phyloP scores from a whole-genome alignment of 2,888 invertebrate species.

The Pardosa pseudoannulata region DNA sequence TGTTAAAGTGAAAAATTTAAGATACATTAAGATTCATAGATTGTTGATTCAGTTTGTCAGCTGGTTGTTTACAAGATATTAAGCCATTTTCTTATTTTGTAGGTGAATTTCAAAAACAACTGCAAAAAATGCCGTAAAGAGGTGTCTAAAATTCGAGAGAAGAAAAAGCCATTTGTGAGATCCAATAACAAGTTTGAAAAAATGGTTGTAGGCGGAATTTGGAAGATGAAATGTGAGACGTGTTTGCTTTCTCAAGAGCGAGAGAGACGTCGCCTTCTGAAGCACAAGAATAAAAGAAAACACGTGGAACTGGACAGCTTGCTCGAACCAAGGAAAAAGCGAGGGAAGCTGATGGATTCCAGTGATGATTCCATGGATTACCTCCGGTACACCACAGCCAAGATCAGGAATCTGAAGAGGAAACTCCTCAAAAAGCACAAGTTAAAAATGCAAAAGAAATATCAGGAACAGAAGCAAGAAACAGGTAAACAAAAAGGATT shows the following conservation, averaged over 20 bases:
- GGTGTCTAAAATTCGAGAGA: constrained; percentile 49
- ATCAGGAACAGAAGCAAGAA: constrained; percentile 62
- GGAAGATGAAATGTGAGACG: constrained; percentile 62
- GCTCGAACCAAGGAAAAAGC: constrained; percentile 58
- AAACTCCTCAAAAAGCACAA: constrained; percentile 65
- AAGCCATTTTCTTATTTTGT: no score
- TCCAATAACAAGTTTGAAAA: constrained; percentile 61
- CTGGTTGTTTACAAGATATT: no score
- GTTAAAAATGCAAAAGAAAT: constrained; percentile 61
- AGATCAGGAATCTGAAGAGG: constrained; percentile 51
- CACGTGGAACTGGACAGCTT: constrained; percentile 50
- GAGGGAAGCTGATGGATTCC: constrained; percentile 51
- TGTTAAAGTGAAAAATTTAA: no score
- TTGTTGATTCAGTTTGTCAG: no score
- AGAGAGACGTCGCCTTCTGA: constrained; percentile 53
- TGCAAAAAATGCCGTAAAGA: constrained; percentile 67
- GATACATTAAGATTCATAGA: no score
- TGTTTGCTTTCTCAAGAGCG: constrained; percentile 56
- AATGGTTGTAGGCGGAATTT: constrained; percentile 47
- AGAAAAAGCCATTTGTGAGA: constrained; percentile 45
- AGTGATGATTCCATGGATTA: constrained; percentile 66
- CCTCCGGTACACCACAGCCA: constrained; percentile 49
- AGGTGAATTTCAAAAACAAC: constrained; percentile 53
- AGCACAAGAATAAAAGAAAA: constrained; percentile 63
- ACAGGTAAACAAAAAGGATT: no score